Evolutionary conservation across 2,888 invertebrate species (phyloP).

Genomic region (Amiota mariae): DNA sequence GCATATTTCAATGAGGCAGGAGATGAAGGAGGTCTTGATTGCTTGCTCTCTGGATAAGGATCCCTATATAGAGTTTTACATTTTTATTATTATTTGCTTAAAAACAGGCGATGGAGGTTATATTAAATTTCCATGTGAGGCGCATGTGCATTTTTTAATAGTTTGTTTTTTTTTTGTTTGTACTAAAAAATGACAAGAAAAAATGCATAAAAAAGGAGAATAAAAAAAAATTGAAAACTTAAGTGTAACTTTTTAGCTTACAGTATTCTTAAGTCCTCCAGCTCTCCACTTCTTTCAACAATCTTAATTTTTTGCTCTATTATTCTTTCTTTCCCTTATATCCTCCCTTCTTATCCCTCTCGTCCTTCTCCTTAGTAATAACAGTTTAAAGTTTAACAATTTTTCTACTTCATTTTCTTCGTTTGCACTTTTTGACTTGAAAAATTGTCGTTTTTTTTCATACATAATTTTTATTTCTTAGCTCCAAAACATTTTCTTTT

Average conservation of each 20-base stretch:
- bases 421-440: constrained; percentile 32
- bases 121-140: too few species aligned
- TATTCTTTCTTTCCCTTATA: constrained; percentile 26
- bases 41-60: not conserved
- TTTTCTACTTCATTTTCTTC: constrained; percentile 52
- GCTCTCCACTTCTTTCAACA: not conserved
- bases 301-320: not conserved
- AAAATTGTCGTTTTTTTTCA: constrained; percentile 48
- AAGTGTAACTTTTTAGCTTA: constrained; percentile 35
- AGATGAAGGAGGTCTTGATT: not conserved
- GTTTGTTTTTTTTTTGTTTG: too few species aligned
- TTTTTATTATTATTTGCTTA: too few species aligned
- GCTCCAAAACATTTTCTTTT: constrained; percentile 47
- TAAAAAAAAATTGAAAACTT: constrained; percentile 33
- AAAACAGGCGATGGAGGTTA: too few species aligned
- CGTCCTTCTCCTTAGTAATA: constrained; percentile 23
- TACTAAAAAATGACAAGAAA: too few species aligned
- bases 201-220: constrained; percentile 9
- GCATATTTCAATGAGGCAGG: not conserved
- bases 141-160: too few species aligned
- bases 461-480: constrained; percentile 22
- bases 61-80: too few species aligned
- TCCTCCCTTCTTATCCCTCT: too few species aligned
- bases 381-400: constrained; percentile 63
- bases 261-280: not conserved